Evolutionary conservation across 2,113 vertebrate genomes (phyloP).

Genomic region (Xyrauchen texanus): DNA sequence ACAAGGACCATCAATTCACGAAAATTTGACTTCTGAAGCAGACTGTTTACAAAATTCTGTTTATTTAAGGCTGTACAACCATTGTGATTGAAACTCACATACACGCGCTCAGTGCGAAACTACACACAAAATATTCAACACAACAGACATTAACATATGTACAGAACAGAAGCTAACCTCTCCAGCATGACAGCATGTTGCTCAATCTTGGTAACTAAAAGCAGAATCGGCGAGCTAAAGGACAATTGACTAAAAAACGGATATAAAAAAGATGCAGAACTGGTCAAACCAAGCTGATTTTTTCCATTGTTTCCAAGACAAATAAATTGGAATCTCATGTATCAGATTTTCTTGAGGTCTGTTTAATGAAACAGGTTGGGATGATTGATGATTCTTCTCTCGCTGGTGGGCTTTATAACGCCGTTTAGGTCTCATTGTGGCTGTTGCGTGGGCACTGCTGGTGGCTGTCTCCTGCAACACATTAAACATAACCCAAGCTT

Average conservation of each 20-base stretch:
- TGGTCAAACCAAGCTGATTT: not conserved
- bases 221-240: not conserved
- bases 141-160: slow-evolving; percentile 20
- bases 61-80: slow-evolving; percentile 55
- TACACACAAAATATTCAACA: not conserved
- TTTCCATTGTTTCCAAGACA: not conserved
- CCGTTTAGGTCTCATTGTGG: slow-evolving; percentile 34
- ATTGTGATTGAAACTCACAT: not conserved
- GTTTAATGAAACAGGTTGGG: not conserved
- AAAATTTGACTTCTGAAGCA: not conserved
- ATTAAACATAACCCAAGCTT: slow-evolving; percentile 22
- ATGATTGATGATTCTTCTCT: slow-evolving; percentile 32
- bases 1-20: not conserved
- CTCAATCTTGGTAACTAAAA: not conserved
- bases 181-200: slow-evolving; percentile 48
- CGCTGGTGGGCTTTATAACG: slow-evolving; percentile 35
- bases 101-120: not conserved
- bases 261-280: not conserved
- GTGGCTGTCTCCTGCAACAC: slow-evolving; percentile 71
- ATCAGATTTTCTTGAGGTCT: slow-evolving; percentile 56
- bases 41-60: slow-evolving; percentile 45
- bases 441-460: slow-evolving; percentile 64
- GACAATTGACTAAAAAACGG: not conserved
- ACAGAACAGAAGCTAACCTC: slow-evolving; percentile 58
- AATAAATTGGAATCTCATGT: not conserved